Evolutionary conservation across 1,140 invertebrate species (phyloP).

Genomic region (Lutraria rhynchaena): DNA sequence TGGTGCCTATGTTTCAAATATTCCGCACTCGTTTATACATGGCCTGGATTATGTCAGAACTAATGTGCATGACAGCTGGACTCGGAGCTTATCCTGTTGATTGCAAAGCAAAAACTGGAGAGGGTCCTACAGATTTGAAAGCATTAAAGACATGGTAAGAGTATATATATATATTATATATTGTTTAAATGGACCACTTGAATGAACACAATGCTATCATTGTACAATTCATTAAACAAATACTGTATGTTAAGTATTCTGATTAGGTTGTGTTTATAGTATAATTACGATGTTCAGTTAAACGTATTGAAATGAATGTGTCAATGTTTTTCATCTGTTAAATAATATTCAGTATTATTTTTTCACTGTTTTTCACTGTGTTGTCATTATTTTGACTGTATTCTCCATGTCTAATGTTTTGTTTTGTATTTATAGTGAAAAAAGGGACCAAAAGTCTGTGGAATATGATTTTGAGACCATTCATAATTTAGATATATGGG

Average conservation of each 20-base stretch:
- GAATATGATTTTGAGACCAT: conserved; percentile 91
- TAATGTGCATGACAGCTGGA: conserved; percentile 94
- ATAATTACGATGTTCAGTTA: too few relatives aligned
- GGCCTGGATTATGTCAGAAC: conserved; percentile 94
- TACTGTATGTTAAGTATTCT: too few relatives aligned
- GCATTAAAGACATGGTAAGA: conserved; percentile 81
- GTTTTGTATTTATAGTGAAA: conserved; percentile 27
- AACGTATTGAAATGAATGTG: too few relatives aligned
- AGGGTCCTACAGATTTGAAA: conserved; percentile 88
- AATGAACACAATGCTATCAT: too few relatives aligned
- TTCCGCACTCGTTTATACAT: conserved; percentile 95
- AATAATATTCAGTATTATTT: too few relatives aligned
- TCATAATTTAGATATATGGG: conserved; percentile 89
- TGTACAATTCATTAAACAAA: too few relatives aligned
- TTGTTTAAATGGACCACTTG: too few relatives aligned
- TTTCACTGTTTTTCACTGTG: too few relatives aligned
- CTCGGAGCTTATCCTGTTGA: conserved; percentile 93
- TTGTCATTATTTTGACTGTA: too few relatives aligned
- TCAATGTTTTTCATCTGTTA: too few relatives aligned
- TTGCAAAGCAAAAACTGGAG: conserved; percentile 88
- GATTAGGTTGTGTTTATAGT: too few relatives aligned
- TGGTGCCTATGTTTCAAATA: conserved; percentile 92
- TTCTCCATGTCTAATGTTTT: not conserved
- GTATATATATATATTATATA: too few relatives aligned
- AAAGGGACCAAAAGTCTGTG: conserved; percentile 64